A percentile compares a stretch with the other conserved stretches of the same genome.
Conservation (phyloP, 2,113 vertebrate genomes). For the Heteronetta atricapilla region DNA sequence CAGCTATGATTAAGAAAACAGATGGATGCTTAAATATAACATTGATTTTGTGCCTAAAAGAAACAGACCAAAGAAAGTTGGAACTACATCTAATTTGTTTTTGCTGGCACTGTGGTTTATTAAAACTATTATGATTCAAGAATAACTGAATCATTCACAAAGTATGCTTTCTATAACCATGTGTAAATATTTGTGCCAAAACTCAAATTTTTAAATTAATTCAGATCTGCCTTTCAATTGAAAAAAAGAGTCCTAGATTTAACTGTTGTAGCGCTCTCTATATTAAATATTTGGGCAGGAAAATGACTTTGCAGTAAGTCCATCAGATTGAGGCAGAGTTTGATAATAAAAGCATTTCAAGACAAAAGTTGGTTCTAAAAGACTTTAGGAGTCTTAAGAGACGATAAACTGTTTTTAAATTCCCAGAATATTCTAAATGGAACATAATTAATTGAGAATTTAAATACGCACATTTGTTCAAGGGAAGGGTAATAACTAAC, state of each 20-base stretch:
- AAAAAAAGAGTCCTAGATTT: conserved; percentile 11
- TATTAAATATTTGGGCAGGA: conserved; percentile 51
- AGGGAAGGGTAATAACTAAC: neutral
- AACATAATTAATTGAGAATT: conserved; percentile 6
- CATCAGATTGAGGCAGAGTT: conserved; percentile 28
- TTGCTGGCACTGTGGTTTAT: conserved; percentile 49
- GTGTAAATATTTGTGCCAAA: conserved; percentile 59
- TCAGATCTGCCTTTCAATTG: conserved; percentile 56
- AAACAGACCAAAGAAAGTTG: conserved; percentile 36
- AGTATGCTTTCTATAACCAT: conserved; percentile 46
- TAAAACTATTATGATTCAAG: conserved; percentile 58
- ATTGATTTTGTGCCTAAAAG: conserved; percentile 45
- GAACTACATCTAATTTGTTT: conserved; percentile 56
- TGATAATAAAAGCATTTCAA: conserved; percentile 58
- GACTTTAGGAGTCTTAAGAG: conserved; percentile 37
- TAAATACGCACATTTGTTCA: neutral
- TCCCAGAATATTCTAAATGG: neutral
- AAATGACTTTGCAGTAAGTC: conserved; percentile 37
- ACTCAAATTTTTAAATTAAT: conserved; percentile 52
- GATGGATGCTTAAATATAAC: conserved; percentile 46
- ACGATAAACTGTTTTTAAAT: conserved; percentile 34
- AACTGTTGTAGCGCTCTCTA: neutral
- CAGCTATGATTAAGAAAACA: conserved; percentile 58
- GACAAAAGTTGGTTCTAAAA: conserved; percentile 53
- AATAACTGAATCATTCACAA: conserved; percentile 62